These are phyloP conservation scores for Tetranychus cinnabarinus DNA, from an alignment of 1,140 invertebrate genomes.

Conservation along the genomic window DNA sequence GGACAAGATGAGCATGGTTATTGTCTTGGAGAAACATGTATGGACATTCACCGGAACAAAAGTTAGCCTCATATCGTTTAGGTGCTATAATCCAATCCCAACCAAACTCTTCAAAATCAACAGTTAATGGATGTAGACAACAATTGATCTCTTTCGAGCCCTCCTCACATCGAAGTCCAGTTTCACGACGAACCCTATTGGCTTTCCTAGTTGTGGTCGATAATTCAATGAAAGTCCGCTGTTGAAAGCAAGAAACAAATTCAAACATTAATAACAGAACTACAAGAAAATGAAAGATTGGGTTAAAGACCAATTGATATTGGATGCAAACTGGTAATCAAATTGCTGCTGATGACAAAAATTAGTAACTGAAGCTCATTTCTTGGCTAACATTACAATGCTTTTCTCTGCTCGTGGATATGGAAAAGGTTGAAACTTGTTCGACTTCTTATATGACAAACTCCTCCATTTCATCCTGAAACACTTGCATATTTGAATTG, in stretches of 20 bases:
- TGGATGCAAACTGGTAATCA: too few species aligned
- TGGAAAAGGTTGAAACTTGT: too few species aligned
- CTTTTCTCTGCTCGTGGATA: too few species aligned
- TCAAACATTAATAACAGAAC: too few species aligned
- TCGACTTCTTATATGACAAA: too few species aligned
- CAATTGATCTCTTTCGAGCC: constrained; percentile 50
- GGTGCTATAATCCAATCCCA: constrained; percentile 98
- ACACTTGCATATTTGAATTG: too few species aligned
- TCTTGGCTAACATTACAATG: too few species aligned
- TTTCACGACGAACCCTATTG: constrained; percentile 39
- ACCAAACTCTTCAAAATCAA: constrained; percentile 86
- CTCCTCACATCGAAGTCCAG: constrained; percentile 50
- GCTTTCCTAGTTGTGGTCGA: constrained; percentile 35
- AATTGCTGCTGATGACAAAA: too few species aligned
- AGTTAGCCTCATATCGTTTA: constrained; percentile 80
- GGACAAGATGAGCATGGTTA: constrained; percentile 76
- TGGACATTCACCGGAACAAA: constrained; percentile 83
- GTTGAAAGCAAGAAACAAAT: constrained; percentile 9
- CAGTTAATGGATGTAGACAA: constrained; percentile 68
- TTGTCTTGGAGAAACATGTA: constrained; percentile 64
- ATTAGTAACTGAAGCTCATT: too few species aligned
- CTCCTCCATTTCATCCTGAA: too few species aligned
- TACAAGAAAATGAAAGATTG: too few species aligned
- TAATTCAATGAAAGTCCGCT: constrained; percentile 61
- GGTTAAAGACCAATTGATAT: too few species aligned